Conservation (phyloP, 2,113 vertebrate species). For the Hipposideros armiger region DNA sequence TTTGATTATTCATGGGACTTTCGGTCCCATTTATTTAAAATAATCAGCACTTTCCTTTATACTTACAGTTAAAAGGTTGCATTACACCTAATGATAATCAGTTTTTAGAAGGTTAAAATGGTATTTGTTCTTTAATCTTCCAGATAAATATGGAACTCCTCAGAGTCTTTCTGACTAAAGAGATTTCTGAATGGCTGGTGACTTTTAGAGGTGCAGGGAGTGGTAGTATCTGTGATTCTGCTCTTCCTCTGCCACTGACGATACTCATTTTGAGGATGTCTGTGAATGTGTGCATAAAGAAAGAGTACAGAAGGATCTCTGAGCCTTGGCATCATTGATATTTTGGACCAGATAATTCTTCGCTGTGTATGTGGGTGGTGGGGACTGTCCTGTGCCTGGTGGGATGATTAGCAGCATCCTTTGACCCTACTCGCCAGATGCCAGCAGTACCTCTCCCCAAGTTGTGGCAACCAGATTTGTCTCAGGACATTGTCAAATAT, state of each 20-base stretch:
- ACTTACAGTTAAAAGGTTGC: slow-evolving; percentile 63
- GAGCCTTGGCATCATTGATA: background rate
- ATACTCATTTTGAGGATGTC: background rate
- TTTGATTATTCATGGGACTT: slow-evolving; percentile 82
- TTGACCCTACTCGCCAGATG: background rate
- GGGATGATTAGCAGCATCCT: background rate
- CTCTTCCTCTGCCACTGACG: background rate
- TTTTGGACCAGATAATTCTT: slow-evolving; percentile 30
- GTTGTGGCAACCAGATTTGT: background rate
- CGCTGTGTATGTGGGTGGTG: background rate
- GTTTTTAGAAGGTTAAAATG: slow-evolving; percentile 70
- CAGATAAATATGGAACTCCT: slow-evolving; percentile 61
- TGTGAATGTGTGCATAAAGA: background rate
- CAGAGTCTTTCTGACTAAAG: slow-evolving; percentile 57
- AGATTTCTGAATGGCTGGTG: slow-evolving; percentile 56
- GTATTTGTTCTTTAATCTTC: slow-evolving; percentile 74
- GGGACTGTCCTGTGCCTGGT: background rate
- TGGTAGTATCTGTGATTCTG: background rate
- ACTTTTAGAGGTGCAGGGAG: background rate
- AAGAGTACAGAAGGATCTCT: slow-evolving; percentile 16
- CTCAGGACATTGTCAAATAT: background rate
- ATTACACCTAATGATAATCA: slow-evolving; percentile 68
- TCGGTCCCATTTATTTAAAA: slow-evolving; percentile 76
- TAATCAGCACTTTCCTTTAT: slow-evolving; percentile 72
- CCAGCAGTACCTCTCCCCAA: background rate